Base-by-base conservation (phyloP, 2,888 invertebrate species). In the Carabus problematicus region DNA sequence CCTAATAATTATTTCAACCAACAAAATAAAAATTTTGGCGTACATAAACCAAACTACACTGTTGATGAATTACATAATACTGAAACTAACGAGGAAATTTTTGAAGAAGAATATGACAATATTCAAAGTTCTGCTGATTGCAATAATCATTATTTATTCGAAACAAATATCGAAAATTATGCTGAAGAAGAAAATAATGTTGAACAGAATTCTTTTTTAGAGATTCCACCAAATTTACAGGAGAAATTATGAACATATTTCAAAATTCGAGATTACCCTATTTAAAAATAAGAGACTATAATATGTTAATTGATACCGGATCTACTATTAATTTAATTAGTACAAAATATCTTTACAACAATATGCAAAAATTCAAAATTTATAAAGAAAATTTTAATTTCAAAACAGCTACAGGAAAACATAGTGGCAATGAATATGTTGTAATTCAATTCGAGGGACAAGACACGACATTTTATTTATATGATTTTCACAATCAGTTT, bases 251-350 rank as follows among this genome's bases (percentile, higher is more conserved):
- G 16, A 40, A 41, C 16, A 40, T 60, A 1, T 40, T 42, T 40
- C 40, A 60, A 40, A 60, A 41, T 40, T 60, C 60, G 1, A 40
- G 19, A 60, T n/a, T 60, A 40, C 40, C 60, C 7, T 42, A 8
- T 42, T 41, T 41, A 4, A 60, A 19, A 29, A 55, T 19, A 55
- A 55, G 18, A 55, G 29, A 55, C 29, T 55, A 16, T 55, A 11
- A 7, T 60, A 60, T 60, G 41, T 60, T 60, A 43, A 60, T 60
- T 41, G 60, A 60, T 40, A 60, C 42, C 1, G 59, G 59, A 58
- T 58, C 59, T 11, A 58, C 19, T 39, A 58, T 54, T 54, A 54
- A 54, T 54, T 54, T 54, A 54, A 54, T 54, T n/a, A 54, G 55
- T 54, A 54, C 3, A 54, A 54, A 14, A 14, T 54, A 54, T 19